Percentiles rank a stretch among this genome's conserved stretches.
These are phyloP conservation scores for Gobio gobio DNA, from an alignment of 2,113 vertebrate species.

Conservation along the genomic window DNA sequence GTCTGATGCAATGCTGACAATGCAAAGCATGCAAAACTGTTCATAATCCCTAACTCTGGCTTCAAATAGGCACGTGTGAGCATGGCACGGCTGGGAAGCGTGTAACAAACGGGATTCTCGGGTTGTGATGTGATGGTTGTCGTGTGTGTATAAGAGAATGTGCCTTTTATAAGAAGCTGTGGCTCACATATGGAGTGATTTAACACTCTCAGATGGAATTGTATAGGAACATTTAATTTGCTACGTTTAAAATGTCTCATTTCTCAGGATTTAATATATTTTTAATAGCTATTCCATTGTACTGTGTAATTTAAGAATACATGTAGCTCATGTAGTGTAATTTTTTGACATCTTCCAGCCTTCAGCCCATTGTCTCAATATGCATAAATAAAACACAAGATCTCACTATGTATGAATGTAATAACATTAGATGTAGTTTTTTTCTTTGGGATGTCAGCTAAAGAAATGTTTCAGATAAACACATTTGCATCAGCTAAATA, in stretches of 20 bases:
- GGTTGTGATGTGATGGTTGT: not conserved
- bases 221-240: conserved; percentile 6
- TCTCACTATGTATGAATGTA: conserved; percentile 4
- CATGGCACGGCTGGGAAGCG: conserved; percentile 9
- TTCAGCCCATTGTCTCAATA: not conserved
- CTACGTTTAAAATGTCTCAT: conserved; percentile 9
- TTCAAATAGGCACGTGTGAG: conserved; percentile 24
- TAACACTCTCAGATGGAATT: conserved; percentile 10
- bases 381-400: conserved; percentile 29
- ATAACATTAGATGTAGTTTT: not conserved
- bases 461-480: not conserved
- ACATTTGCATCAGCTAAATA: conserved; percentile 35
- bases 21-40: conserved; percentile 16
- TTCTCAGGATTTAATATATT: conserved; percentile 41
- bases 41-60: conserved; percentile 22
- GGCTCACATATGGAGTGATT: conserved; percentile 30
- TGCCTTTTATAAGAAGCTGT: conserved; percentile 33
- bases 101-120: not conserved
- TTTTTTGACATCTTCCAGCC: not conserved
- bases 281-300: conserved; percentile 25
- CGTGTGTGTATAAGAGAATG: conserved; percentile 11
- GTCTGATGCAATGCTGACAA: conserved; percentile 38
- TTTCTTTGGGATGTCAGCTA: conserved; percentile 3
- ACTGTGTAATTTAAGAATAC: not conserved
- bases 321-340: not conserved